Evolutionary conservation across 2,888 invertebrate species (phyloP).

Genomic region (Gonocerus acuteangulatus): DNA sequence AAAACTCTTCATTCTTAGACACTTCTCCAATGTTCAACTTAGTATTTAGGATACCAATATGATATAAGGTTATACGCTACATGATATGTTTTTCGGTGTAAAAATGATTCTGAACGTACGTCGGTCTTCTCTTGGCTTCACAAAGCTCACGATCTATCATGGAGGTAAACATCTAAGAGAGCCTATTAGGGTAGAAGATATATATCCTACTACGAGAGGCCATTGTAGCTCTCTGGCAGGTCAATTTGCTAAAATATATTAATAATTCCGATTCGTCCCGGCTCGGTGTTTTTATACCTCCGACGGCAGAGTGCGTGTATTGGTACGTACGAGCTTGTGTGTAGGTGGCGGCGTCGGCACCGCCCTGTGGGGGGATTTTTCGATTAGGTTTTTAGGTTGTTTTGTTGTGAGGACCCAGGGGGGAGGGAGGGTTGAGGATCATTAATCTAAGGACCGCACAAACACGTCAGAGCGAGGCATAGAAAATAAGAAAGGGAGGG

Average conservation of each 20-base stretch:
- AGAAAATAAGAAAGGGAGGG: conserved; percentile 30
- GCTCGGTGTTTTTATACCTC: conserved; percentile 10
- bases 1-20: no score
- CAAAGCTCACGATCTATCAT: no score
- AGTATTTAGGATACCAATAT: no score
- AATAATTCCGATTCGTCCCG: conserved; percentile 20
- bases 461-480: conserved; percentile 35
- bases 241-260: conserved; percentile 28
- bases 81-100: no score
- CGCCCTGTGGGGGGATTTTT: conserved; percentile 30
- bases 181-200: no score
- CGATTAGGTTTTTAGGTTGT: conserved; percentile 36
- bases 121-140: no score
- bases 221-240: conserved; percentile 8
- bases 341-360: background rate
- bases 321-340: background rate
- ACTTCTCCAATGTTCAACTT: no score
- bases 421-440: conserved; percentile 22
- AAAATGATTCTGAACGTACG: no score
- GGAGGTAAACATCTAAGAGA: no score
- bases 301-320: background rate
- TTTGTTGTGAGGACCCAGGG: conserved; percentile 27
- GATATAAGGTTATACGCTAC: no score
- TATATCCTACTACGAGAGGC: no score
- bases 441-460: conserved; percentile 34